Conservation (phyloP, 1,140 invertebrate genomes). For the Teleopsis dalmanni region DNA sequence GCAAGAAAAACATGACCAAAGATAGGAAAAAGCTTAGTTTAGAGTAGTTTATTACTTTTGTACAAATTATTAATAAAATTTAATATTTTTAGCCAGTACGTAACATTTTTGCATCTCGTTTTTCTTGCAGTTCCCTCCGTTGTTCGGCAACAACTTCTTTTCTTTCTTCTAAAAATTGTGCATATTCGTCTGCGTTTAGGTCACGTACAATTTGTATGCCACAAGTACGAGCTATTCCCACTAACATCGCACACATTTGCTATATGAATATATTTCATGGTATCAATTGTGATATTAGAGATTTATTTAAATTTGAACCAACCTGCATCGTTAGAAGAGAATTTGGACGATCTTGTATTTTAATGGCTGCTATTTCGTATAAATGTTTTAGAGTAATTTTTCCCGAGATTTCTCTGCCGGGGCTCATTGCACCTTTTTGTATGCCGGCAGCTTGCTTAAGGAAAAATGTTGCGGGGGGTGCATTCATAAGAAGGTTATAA, state of each 20-base stretch:
- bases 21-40: conserved; percentile 47
- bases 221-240: conserved; percentile 66
- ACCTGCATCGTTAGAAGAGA: conserved; percentile 49
- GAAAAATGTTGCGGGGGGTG: conserved; percentile 80
- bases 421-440: conserved; percentile 69
- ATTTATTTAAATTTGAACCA: background rate
- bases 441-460: conserved; percentile 93
- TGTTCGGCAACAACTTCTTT: conserved; percentile 65
- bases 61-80: conserved; percentile 27
- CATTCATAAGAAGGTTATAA: conserved; percentile 74
- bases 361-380: conserved; percentile 97
- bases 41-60: conserved; percentile 27
- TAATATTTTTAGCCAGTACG: conserved; percentile 53
- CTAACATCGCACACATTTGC: conserved; percentile 72
- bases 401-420: conserved; percentile 74
- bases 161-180: conserved; percentile 73
- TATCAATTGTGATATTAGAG: background rate
- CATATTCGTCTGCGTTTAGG: conserved; percentile 76
- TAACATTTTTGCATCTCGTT: conserved; percentile 87
- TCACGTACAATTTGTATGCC: conserved; percentile 82
- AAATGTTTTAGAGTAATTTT: conserved; percentile 93
- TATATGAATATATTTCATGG: conserved; percentile 48
- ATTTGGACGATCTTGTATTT: conserved; percentile 74
- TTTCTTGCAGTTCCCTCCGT: conserved; percentile 71
- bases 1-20: conserved; percentile 57